phyloP scores from a whole-genome alignment of 2,888 invertebrate genomes.

The Aromia moschata region DNA sequence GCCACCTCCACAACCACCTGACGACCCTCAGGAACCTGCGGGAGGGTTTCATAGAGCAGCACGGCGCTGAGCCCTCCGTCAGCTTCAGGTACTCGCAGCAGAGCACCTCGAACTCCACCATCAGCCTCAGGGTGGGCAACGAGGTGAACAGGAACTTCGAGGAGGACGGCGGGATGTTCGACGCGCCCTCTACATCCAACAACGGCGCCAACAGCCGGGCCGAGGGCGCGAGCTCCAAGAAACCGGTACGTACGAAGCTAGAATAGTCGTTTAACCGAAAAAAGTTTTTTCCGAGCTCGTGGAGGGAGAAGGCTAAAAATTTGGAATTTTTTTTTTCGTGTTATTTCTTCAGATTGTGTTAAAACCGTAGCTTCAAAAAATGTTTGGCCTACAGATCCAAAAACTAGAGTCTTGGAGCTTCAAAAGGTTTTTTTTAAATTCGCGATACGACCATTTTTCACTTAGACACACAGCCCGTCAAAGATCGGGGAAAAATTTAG shows the following conservation, averaged over 20 bases:
- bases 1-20: conserved; percentile 58
- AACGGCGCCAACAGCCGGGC: conserved; percentile 26
- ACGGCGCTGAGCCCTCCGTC: conserved; percentile 69
- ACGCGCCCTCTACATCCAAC: conserved; percentile 49
- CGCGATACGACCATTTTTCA: no score
- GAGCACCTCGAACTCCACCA: conserved; percentile 70
- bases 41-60: conserved; percentile 68
- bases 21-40: conserved; percentile 62
- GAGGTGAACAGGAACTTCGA: conserved; percentile 33
- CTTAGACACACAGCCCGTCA: no score
- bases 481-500: no score
- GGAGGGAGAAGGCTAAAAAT: no score
- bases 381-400: no score
- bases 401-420: no score
- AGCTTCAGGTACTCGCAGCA: conserved; percentile 67
- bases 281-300: no score
- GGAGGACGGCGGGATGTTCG: conserved; percentile 13
- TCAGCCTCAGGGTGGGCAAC: conserved; percentile 65
- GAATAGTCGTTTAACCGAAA: no score
- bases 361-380: no score
- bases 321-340: no score
- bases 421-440: no score
- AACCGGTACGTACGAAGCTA: conserved; percentile 41
- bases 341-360: no score
- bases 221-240: conserved; percentile 25